Percentiles rank a stretch among this genome's conserved stretches.
These are phyloP conservation scores for Metopia argyrocephala DNA, from an alignment of 2,888 invertebrate species.

Conservation along the genomic window DNA sequence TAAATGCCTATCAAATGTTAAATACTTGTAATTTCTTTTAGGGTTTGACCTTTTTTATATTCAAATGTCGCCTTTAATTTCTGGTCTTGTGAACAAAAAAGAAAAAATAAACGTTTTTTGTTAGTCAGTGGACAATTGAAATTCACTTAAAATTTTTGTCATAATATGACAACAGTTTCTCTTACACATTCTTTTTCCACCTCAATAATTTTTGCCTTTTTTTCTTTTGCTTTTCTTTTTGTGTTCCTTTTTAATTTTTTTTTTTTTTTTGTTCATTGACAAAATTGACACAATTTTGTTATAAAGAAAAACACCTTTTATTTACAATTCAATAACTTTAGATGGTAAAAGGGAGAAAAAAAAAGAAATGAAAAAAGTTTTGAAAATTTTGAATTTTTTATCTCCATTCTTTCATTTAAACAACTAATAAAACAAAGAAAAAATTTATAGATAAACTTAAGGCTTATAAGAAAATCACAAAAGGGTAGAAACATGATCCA, in stretches of 20 bases:
- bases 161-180: background rate
- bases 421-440: constrained; percentile 27
- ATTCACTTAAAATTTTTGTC: background rate
- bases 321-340: constrained; percentile 27
- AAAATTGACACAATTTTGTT: background rate
- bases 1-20: background rate
- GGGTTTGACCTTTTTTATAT: too few relatives aligned
- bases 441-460: background rate
- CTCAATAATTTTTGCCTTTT: too few relatives aligned
- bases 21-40: background rate
- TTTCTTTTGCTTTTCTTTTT: background rate
- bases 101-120: too few relatives aligned
- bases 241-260: background rate
- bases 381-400: background rate
- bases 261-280: background rate
- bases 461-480: background rate
- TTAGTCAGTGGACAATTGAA: too few relatives aligned
- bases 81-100: too few relatives aligned
- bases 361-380: constrained; percentile 25
- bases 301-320: constrained; percentile 1
- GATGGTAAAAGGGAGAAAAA: constrained; percentile 41
- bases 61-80: background rate
- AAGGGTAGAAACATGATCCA: background rate
- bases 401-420: background rate
- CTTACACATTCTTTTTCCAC: background rate